Evolutionary conservation across 92 coral and sea anemone genomes (phyloP), one percentile per base, ranked within the genome.

Genomic region (Siderastrea siderea): DNA sequence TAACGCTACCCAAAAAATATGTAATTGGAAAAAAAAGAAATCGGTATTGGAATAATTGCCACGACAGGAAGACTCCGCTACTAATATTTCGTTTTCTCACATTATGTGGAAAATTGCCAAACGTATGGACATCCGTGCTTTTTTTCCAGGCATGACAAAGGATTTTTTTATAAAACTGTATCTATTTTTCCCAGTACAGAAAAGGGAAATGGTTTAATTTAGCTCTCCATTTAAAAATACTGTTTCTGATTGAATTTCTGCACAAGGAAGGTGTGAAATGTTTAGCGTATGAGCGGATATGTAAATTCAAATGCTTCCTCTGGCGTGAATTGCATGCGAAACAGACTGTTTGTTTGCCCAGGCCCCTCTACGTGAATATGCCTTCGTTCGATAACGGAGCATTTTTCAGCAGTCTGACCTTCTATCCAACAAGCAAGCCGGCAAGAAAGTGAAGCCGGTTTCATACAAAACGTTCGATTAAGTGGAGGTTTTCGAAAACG

Each of bases 41-140:
- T 3, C 46, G 6, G 38, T 11, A 67, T 7, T 4, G 11, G 13
- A 68, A 8, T 68, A 2, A 68, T 68, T 68, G 50, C 71, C 38
- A n/a, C 11, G 71, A 17, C 43, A 50, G 43, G 77, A 72, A 72
- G 26, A 72, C 52, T 11, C 10, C 3, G 44, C 44, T 17, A 52
- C 59, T 7, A 17, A 63, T 66, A 45, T 47, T 63, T 47, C 53
- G 15, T 55, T 38, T 4, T 51, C 16, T 38, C 19, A 52, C 14
- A n/a, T 47, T 47, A 8, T n/a, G 16, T 71, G 86, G 86, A 70
- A 58, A 82, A 69, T 58, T 82, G 77, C 86, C 77, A 82, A 82
- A 15, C 64, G 15, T 43, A 3, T 44, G 68, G 50, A 66, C 68
- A 7, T 47, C 68, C 15, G 43, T 19, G 6, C 3, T 14, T 17